Evolutionary conservation across 2,888 invertebrate genomes (phyloP).

Genomic region (Polymixis lichenea): DNA sequence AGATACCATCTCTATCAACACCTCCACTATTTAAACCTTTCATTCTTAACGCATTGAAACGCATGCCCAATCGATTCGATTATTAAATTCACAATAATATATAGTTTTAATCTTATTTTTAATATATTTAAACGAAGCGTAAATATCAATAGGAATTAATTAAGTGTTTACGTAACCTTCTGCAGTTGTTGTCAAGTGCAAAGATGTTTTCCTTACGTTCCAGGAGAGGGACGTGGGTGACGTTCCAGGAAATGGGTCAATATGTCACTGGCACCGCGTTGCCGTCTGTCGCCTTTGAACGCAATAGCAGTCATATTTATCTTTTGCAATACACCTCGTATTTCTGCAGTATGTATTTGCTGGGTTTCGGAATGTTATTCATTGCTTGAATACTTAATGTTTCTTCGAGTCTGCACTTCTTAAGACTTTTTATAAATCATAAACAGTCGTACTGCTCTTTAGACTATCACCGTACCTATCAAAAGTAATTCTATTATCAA

Average conservation of each 20-base stretch:
- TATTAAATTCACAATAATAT: slow-evolving; percentile 77
- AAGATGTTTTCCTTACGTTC: not conserved
- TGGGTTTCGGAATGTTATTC: not conserved
- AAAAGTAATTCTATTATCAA: not conserved
- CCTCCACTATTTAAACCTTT: slow-evolving; percentile 76
- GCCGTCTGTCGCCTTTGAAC: slow-evolving; percentile 39
- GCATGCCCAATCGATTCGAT: slow-evolving; percentile 80
- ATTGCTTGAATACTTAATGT: not conserved
- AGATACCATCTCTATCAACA: slow-evolving; percentile 69
- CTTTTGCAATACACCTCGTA: slow-evolving; percentile 20
- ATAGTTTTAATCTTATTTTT: slow-evolving; percentile 73
- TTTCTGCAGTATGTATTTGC: slow-evolving; percentile 6
- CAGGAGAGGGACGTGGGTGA: slow-evolving; percentile 8
- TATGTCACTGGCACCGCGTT: slow-evolving; percentile 31
- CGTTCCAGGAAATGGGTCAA: slow-evolving; percentile 44
- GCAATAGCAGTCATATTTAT: slow-evolving; percentile 30
- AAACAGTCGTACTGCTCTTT: not conserved
- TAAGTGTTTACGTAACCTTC: slow-evolving; percentile 37
- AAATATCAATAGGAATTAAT: slow-evolving; percentile 63
- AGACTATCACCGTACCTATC: not conserved
- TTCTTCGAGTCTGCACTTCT: not conserved
- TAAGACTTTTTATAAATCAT: not conserved
- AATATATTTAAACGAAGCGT: slow-evolving; percentile 76
- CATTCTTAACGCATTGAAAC: slow-evolving; percentile 77
- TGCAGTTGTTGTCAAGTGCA: not conserved